These are phyloP conservation scores for Danio tinwini DNA, from an alignment of 2,797 vertebrate species.

Conservation along the genomic window DNA sequence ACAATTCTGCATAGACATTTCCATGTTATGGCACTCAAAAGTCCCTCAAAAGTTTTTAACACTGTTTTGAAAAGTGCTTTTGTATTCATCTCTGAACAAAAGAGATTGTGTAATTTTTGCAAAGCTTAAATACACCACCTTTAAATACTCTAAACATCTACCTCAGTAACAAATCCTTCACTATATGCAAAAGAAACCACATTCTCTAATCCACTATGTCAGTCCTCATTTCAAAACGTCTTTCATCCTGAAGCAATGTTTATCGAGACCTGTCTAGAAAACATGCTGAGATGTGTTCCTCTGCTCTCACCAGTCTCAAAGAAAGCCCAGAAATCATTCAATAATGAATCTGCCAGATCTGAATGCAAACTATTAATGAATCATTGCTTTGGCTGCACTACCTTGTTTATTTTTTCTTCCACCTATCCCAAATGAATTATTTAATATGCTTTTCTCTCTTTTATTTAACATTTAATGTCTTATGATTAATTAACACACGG, in stretches of 20 bases:
- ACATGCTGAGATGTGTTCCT: constrained; percentile 37
- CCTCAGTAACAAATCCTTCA: constrained; percentile 15
- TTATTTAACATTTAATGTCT: constrained; percentile 79
- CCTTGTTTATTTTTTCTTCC: constrained; percentile 73
- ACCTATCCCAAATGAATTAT: constrained; percentile 75
- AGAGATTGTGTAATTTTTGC: background rate
- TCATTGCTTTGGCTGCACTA: constrained; percentile 64
- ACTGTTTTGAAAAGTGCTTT: background rate
- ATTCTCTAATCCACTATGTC: background rate
- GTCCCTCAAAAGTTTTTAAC: no score
- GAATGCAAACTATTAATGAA: constrained; percentile 76
- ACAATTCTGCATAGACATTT: no score
- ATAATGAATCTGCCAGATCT: constrained; percentile 71
- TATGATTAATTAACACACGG: constrained; percentile 75
- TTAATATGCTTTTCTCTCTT: constrained; percentile 68
- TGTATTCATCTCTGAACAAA: background rate
- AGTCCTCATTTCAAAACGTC: constrained; percentile 14
- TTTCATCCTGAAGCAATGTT: constrained; percentile 47
- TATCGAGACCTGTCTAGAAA: constrained; percentile 34
- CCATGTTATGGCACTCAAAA: background rate
- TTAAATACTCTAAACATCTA: constrained; percentile 27
- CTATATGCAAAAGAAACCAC: background rate
- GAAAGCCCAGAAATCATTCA: constrained; percentile 57
- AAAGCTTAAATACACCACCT: background rate
- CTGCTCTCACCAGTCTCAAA: constrained; percentile 51